Evolutionary conservation across 2,797 vertebrate genomes (phyloP).

Genomic region (Poecilia picta): DNA sequence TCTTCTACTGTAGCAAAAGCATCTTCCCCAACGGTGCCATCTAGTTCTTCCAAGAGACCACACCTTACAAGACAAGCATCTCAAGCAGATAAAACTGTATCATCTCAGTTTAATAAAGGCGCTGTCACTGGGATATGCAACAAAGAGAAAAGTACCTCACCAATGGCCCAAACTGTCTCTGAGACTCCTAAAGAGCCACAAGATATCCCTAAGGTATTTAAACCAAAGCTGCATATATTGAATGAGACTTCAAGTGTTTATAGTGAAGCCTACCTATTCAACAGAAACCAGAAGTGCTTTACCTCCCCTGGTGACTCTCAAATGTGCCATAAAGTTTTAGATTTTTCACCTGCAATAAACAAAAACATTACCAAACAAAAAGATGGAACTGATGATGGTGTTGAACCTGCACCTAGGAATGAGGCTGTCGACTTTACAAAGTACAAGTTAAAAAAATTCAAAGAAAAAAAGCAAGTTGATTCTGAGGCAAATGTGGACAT

Average conservation of each 20-base stretch:
- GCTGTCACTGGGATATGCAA: constrained; percentile 10
- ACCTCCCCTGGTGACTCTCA: constrained; percentile 40
- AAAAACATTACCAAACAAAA: constrained; percentile 47
- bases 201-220: constrained; percentile 17
- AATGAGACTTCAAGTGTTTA: constrained; percentile 53
- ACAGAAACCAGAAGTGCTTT: constrained; percentile 40
- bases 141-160: constrained; percentile 17
- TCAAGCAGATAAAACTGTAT: constrained; percentile 47
- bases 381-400: not conserved
- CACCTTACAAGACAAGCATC: constrained; percentile 69
- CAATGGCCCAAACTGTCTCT: constrained; percentile 17
- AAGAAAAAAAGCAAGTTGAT: constrained; percentile 55
- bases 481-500: constrained; percentile 10
- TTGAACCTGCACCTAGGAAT: constrained; percentile 28
- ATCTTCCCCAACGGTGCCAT: constrained; percentile 35
- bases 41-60: constrained; percentile 52
- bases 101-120: constrained; percentile 38
- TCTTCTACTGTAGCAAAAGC: constrained; percentile 32
- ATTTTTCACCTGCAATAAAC: constrained; percentile 68
- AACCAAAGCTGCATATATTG: constrained; percentile 69
- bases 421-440: constrained; percentile 77
- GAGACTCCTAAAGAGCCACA: constrained; percentile 35
- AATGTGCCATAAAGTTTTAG: constrained; percentile 68
- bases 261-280: constrained; percentile 65
- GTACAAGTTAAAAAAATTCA: constrained; percentile 70